A percentile compares a stretch with the other conserved stretches of the same genome.
These are phyloP conservation scores for Rhadina sibilatrix DNA, from an alignment of 2,113 vertebrate genomes.

Conservation along the genomic window DNA sequence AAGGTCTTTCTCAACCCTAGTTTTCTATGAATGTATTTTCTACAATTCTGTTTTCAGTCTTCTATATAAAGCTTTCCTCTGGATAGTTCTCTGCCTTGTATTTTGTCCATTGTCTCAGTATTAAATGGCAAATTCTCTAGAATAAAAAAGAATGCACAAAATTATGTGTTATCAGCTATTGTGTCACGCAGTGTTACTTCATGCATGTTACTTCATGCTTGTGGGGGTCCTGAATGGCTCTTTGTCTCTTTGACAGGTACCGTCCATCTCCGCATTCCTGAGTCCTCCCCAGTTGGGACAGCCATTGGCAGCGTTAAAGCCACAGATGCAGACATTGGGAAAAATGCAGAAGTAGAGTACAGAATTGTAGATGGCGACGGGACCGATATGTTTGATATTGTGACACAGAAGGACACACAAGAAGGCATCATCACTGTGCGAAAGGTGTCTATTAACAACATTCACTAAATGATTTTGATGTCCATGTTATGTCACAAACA, in stretches of 20 bases:
- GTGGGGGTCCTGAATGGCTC: neutral
- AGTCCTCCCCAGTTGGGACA: constrained; percentile 77
- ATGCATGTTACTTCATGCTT: neutral
- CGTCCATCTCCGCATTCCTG: constrained; percentile 76
- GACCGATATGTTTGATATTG: constrained; percentile 80
- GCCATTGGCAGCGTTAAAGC: constrained; percentile 80
- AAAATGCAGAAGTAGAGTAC: constrained; percentile 82
- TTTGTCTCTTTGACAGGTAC: constrained; percentile 67
- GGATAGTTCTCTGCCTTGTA: neutral
- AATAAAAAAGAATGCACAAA: neutral
- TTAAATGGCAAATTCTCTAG: neutral
- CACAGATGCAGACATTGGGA: constrained; percentile 79
- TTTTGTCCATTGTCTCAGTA: neutral
- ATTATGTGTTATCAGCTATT: neutral
- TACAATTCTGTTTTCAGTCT: neutral
- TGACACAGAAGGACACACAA: constrained; percentile 78
- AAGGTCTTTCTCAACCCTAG: neutral
- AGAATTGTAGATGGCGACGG: constrained; percentile 80
- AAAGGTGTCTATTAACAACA: constrained; percentile 68
- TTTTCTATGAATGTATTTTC: neutral
- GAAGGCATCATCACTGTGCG: constrained; percentile 79
- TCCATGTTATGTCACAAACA: neutral
- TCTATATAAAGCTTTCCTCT: neutral
- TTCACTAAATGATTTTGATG: neutral
- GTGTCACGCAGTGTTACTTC: neutral